Base-by-base conservation (phyloP, 2,888 invertebrate species). In the Eurytoma adleriae region DNA sequence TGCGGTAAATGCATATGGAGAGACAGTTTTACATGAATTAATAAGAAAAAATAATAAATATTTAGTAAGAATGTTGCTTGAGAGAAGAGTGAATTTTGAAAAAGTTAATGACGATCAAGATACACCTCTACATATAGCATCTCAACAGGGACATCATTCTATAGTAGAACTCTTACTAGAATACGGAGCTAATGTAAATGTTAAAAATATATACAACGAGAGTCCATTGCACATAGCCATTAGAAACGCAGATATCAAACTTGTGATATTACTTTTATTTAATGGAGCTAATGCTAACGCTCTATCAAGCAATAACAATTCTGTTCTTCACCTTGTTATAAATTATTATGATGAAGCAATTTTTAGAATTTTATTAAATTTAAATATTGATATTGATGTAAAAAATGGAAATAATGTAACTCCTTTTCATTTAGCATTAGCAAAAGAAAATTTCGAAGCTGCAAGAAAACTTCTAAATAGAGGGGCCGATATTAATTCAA, bases 361-460 rank as follows among this genome's bases (percentile, higher is more conserved):
- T n/a, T 12, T 69, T 0, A 62, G 64, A 54, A 13, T 79, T 16
- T 18, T 79, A 13, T 3, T 79, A 30, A 16, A 56, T 3, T 27
- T 27, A 48, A 54, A 50, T 5, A 57, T 67, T 10, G 14, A 72
- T 27, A 54, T 67, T 67, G 59, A 78, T 16, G 18, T 2, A 16
- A 78, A 20, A 12, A 71, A 71, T 20, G 7, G 27, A 0, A 18
- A 27, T 16, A 66, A 50, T 59, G 13, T 78, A 5, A 40, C 50
- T 54, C 59, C 78, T 16, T 72, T 78, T 18, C 71, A 78, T 27
- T 52, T 70, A 40, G 54, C 78, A 40, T 72, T 72, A 54, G 72
- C 52, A 27, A 67, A 59, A 4, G 72, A 67, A 52, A 67, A 67
- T 30, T 20, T 72, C 12, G 61, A 52, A 13, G 71, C 24, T 24